Conservation (phyloP, 2,797 vertebrate genomes). For the Xenentodon cancila region DNA sequence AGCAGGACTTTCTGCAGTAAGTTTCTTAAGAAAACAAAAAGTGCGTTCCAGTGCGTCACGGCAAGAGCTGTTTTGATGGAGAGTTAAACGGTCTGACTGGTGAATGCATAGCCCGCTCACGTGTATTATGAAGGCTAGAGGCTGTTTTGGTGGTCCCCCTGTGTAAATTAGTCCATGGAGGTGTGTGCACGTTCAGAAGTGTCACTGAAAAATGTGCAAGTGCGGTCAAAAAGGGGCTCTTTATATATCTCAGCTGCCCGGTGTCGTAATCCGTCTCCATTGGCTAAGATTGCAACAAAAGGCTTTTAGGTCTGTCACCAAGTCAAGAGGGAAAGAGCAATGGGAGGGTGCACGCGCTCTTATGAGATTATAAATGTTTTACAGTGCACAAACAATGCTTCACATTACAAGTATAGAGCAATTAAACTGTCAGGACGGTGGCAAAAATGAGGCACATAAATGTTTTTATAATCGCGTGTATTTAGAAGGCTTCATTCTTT, state of each 20-base stretch:
- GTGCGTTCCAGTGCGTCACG: constrained; percentile 68
- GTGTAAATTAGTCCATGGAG: constrained; percentile 77
- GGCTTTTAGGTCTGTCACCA: constrained; percentile 95
- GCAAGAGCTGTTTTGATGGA: constrained; percentile 54
- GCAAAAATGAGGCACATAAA: constrained; percentile 7
- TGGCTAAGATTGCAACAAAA: constrained; percentile 98
- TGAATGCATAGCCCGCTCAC: constrained; percentile 67
- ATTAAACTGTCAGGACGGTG: constrained; percentile 50
- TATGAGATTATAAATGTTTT: constrained; percentile 68
- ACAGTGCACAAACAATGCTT: constrained; percentile 60
- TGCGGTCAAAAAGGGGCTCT: constrained; percentile 85
- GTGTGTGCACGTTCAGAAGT: constrained; percentile 85
- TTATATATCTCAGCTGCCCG: constrained; percentile 95
- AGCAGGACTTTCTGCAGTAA: constrained; percentile 58
- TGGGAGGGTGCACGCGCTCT: constrained; percentile 75
- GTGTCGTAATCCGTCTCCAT: constrained; percentile 97
- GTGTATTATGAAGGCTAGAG: constrained; percentile 38
- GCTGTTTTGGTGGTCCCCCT: constrained; percentile 77
- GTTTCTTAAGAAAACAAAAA: constrained; percentile 26
- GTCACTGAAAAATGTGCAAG: constrained; percentile 90
- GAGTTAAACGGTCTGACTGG: constrained; percentile 66
- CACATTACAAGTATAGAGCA: constrained; percentile 49
- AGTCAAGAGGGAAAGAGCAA: constrained; percentile 85
- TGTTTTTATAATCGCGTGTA: constrained; percentile 10
- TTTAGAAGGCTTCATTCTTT: constrained; percentile 4